These are phyloP conservation scores for Drosophila quinaria DNA, from an alignment of 2,888 invertebrate species.

Conservation along the genomic window DNA sequence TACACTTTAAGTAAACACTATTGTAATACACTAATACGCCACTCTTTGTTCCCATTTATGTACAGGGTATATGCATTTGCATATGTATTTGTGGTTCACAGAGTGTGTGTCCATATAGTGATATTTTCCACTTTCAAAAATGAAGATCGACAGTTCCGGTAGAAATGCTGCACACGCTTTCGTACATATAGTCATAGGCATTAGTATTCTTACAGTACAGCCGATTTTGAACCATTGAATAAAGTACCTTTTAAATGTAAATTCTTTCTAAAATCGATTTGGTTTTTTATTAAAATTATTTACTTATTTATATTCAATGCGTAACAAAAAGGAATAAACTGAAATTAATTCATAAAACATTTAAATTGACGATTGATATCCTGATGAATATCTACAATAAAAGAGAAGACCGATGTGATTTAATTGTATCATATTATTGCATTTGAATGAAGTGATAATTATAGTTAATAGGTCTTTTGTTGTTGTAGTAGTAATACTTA, in stretches of 20 bases:
- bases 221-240: background rate
- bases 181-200: constrained; percentile 21
- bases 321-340: too few species aligned
- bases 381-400: too few species aligned
- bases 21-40: background rate
- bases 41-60: constrained; percentile 3
- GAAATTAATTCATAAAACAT: too few species aligned
- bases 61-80: constrained; percentile 11
- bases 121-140: constrained; percentile 75
- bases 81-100: constrained; percentile 19
- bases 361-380: too few species aligned
- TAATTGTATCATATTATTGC: background rate
- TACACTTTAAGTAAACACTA: background rate
- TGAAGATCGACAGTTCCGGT: constrained; percentile 82
- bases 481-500: background rate
- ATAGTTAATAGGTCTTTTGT: background rate
- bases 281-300: too few species aligned
- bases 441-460: too few species aligned
- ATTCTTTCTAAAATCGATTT: too few species aligned
- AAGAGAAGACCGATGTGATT: background rate
- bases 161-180: constrained; percentile 54
- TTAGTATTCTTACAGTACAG: constrained; percentile 1
- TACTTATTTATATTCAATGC: too few species aligned
- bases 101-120: constrained; percentile 4
- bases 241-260: too few species aligned